A percentile compares a stretch with the other conserved stretches of the same genome.
These are phyloP conservation scores for Heliconius sara DNA, from an alignment of 2,888 invertebrate species.

Conservation along the genomic window DNA sequence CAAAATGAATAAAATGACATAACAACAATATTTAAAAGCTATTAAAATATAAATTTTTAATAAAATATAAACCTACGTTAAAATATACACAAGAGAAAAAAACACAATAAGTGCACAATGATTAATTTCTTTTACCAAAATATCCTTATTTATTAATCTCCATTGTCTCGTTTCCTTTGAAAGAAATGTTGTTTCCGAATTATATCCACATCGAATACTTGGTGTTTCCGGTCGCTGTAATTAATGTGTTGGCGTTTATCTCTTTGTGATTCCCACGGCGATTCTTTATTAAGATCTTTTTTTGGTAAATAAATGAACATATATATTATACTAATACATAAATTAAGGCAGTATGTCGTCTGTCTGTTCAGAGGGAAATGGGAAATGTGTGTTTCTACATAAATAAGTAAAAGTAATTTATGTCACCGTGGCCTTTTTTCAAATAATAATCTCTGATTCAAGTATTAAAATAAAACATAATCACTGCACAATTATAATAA, in stretches of 20 bases:
- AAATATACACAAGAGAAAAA: background rate
- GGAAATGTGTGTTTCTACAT: too few species aligned
- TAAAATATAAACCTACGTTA: background rate
- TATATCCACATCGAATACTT: slow-evolving; percentile 12
- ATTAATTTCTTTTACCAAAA: background rate
- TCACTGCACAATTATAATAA: too few species aligned
- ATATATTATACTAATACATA: background rate
- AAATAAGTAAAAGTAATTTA: too few species aligned
- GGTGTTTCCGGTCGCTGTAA: slow-evolving; percentile 24
- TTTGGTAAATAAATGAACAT: background rate
- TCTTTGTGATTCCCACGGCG: slow-evolving; percentile 3
- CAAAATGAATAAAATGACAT: background rate
- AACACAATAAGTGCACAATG: background rate
- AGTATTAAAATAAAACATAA: too few species aligned
- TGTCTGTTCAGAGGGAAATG: too few species aligned
- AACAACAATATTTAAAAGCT: background rate
- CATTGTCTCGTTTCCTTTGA: slow-evolving; percentile 5
- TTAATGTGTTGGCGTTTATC: slow-evolving; percentile 19
- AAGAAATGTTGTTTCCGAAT: slow-evolving; percentile 20
- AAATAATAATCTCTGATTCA: too few species aligned
- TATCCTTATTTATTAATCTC: slow-evolving; percentile 10
- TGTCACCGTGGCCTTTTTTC: too few species aligned
- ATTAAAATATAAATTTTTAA: background rate
- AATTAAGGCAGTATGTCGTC: background rate
- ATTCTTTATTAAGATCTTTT: slow-evolving; percentile 4